Evolutionary conservation across 2,888 invertebrate genomes (phyloP).

Genomic region (Nemapogon koenigi): DNA sequence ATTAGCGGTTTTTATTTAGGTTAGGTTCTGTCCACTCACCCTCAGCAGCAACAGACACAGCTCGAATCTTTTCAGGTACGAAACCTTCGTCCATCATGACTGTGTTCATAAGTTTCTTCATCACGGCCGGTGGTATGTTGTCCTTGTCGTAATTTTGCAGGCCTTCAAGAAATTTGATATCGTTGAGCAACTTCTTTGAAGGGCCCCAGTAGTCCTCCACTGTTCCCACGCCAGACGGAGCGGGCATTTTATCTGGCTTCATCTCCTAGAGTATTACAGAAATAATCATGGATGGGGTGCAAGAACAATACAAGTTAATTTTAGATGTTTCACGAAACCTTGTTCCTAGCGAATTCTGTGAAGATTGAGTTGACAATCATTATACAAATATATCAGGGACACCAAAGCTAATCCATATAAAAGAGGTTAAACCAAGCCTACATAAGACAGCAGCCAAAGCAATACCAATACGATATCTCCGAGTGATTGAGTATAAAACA

Average conservation of each 20-base stretch:
- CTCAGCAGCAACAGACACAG: constrained; percentile 89
- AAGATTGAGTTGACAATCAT: too few relatives aligned
- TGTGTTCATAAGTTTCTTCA: constrained; percentile 82
- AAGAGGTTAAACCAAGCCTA: too few relatives aligned
- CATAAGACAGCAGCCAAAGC: too few relatives aligned
- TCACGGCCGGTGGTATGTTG: constrained; percentile 83
- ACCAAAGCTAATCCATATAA: too few relatives aligned
- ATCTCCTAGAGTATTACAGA: too few relatives aligned
- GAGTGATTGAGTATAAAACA: too few relatives aligned
- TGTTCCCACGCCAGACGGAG: constrained; percentile 82
- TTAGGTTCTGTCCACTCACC: too few relatives aligned
- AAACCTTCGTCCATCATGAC: constrained; percentile 86
- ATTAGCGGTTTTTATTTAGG: too few relatives aligned
- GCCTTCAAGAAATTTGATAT: constrained; percentile 89
- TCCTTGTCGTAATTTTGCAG: constrained; percentile 92
- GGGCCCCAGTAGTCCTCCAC: constrained; percentile 94
- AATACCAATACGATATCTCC: too few relatives aligned
- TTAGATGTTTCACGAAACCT: too few relatives aligned
- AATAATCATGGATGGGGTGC: constrained; percentile 11
- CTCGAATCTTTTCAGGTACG: constrained; percentile 88
- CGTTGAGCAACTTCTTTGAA: constrained; percentile 86
- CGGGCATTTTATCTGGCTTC: constrained; percentile 87
- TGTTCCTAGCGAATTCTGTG: too few relatives aligned
- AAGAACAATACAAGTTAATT: background rate
- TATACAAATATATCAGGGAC: too few relatives aligned